Evolutionary conservation across 1,140 invertebrate species (phyloP).

Genomic region (Bombus waltoni): DNA sequence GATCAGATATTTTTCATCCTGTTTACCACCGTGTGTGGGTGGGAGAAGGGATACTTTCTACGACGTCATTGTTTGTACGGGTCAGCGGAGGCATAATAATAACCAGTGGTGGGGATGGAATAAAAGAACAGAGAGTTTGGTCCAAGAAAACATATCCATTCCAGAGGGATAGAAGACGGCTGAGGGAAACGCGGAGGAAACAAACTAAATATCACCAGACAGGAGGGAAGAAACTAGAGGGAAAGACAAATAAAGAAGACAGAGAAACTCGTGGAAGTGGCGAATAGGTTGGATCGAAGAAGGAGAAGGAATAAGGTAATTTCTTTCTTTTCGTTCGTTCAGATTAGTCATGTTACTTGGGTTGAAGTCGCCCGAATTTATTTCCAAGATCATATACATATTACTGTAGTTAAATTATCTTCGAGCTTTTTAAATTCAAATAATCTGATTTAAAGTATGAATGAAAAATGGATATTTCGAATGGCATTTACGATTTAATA

Average conservation of each 20-base stretch:
- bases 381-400: not conserved
- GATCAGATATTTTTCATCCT: slow-evolving; percentile 65
- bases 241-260: slow-evolving; percentile 24
- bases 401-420: not conserved
- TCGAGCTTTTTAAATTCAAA: not conserved
- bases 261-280: not conserved
- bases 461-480: not conserved
- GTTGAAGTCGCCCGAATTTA: not conserved
- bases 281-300: not conserved
- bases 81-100: slow-evolving; percentile 61
- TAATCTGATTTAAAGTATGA: not conserved
- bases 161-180: not conserved
- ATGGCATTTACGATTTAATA: not conserved
- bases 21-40: slow-evolving; percentile 52
- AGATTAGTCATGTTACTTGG: not conserved
- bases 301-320: not conserved
- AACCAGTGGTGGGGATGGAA: slow-evolving; percentile 38
- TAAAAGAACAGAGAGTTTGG: slow-evolving; percentile 47
- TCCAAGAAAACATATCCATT: slow-evolving; percentile 66
- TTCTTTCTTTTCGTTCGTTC: not conserved
- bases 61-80: slow-evolving; percentile 69
- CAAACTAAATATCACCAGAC: slow-evolving; percentile 26
- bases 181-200: not conserved
- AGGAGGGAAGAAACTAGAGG: not conserved
- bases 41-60: slow-evolving; percentile 48